Conservation (phyloP, 2,113 vertebrate species). For the Tauraco erythrolophus region DNA sequence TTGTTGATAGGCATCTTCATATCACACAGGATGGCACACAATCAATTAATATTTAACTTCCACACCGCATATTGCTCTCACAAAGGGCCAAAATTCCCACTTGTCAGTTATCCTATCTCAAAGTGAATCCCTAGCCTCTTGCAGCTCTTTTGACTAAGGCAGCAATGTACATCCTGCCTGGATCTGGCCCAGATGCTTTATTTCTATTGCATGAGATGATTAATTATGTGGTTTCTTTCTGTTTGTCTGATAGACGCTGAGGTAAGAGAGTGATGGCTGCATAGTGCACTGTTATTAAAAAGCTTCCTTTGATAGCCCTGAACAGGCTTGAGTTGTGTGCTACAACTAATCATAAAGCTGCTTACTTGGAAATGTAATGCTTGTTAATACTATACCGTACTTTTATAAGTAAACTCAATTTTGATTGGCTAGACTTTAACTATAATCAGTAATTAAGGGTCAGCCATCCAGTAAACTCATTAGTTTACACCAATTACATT, state of each 20-base stretch:
- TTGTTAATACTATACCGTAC: constrained; percentile 78
- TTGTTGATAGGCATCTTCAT: neutral
- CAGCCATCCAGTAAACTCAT: constrained; percentile 82
- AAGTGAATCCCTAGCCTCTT: constrained; percentile 4
- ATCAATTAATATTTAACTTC: constrained; percentile 16
- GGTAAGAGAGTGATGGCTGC: constrained; percentile 65
- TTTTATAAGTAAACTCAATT: constrained; percentile 78
- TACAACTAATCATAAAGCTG: constrained; percentile 78
- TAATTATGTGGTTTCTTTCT: constrained; percentile 73
- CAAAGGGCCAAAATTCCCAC: neutral
- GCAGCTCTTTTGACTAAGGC: neutral
- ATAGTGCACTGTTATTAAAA: constrained; percentile 76
- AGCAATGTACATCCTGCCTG: neutral
- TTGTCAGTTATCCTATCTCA: neutral
- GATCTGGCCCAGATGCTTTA: constrained; percentile 44
- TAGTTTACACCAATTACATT: constrained; percentile 87
- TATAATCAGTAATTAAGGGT: constrained; percentile 86
- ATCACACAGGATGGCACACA: neutral
- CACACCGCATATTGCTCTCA: neutral
- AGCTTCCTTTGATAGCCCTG: constrained; percentile 76
- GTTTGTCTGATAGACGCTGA: constrained; percentile 71
- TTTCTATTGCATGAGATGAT: constrained; percentile 61
- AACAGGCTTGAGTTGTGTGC: constrained; percentile 71
- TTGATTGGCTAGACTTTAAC: constrained; percentile 82
- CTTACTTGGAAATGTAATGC: constrained; percentile 78